Base-by-base conservation (phyloP, 2,797 vertebrate species). In the Tamandua tetradactyla region DNA sequence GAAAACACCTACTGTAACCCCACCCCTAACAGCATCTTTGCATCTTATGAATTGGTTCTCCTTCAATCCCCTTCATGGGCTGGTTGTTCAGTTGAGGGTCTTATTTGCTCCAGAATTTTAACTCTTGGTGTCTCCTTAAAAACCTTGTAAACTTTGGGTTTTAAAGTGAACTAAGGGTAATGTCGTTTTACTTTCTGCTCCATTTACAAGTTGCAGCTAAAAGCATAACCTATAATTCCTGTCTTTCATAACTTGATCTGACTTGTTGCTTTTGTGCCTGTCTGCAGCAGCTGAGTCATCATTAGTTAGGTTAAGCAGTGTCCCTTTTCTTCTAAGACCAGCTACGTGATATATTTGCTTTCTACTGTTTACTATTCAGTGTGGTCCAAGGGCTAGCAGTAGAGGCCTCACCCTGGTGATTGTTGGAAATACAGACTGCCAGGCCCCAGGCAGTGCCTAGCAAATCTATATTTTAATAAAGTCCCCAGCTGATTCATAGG, bases 31-130 rank as follows among this genome's bases (percentile, higher is more conserved):
- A 64, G 90, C 79, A 20, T 52, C 6, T 22, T 92, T 25, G 32
- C 68, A 5, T 55, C 20, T 40, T 81, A 37, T 66, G 49, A 10
- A 61, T 44, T 14, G n/a, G 25, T 91, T 83, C 35, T 52, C 82
- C 47, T 87, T 42, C 76, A 59, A 42, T 72, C 22, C 14, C n/a
- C 87, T 42, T 30, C 20, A 2, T 18, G 49, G 68, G 32, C 79
- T 72, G 87, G 69, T 66, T 94, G 71, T 94, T 92, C 74, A 27
- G 8, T 18, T 61, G 17, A 75, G 17, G 20, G 74, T 89, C 69
- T 91, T 75, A 68, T 44, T 55, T 57, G 69, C 37, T 79, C 40
- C 71, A 92, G 74, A 93, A 86, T 74, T 84, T 93, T 84, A 81
- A 10, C 40, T 68, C 78, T 74, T 15, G 5, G 5, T 90, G 86